Conservation (phyloP, 2,113 vertebrate species). For the Rissa tridactyla region DNA sequence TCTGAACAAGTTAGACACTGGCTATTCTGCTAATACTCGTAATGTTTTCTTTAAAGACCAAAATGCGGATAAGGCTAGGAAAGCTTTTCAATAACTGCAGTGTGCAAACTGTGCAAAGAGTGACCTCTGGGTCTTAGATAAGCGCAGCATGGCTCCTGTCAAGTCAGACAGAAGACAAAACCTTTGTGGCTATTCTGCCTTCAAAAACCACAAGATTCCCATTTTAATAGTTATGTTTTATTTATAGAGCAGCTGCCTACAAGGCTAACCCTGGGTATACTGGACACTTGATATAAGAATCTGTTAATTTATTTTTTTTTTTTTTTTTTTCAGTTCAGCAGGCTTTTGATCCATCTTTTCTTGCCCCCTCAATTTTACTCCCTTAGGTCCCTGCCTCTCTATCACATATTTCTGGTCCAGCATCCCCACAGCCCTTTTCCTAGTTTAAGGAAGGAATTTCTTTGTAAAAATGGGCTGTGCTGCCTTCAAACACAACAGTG, state of each 20-base stretch:
- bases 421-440: neutral
- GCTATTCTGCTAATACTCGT: neutral
- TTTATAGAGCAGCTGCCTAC: neutral
- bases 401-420: neutral
- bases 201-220: neutral
- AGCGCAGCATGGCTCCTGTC: neutral
- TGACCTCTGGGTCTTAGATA: neutral
- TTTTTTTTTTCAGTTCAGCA: neutral
- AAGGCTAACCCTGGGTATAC: neutral
- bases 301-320: neutral
- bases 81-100: neutral
- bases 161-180: neutral
- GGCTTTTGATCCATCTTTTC: neutral
- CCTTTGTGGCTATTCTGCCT: neutral
- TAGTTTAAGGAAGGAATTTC: neutral
- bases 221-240: constrained; percentile 5
- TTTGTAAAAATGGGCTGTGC: neutral
- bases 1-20: neutral
- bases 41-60: constrained; percentile 17
- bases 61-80: constrained; percentile 11
- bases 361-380: neutral
- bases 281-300: neutral
- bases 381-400: neutral
- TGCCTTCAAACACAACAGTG: neutral
- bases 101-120: neutral